Percentiles rank a stretch among this genome's conserved stretches.
Conservation (phyloP, 2,113 vertebrate species). For the Scytalopus superciliaris region DNA sequence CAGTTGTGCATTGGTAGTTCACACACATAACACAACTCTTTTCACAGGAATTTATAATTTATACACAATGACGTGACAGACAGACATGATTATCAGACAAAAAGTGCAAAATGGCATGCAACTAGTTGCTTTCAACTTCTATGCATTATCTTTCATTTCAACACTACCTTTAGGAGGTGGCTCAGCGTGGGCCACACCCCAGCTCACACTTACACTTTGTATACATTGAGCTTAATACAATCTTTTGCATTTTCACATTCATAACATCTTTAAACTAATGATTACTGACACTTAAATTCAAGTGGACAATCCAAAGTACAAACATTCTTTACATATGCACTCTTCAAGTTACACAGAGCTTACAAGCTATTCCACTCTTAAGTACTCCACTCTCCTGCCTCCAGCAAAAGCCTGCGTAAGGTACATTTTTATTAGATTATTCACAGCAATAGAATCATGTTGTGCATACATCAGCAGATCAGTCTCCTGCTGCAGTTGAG, state of each 20-base stretch:
- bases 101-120: constrained; percentile 47
- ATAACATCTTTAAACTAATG: not conserved
- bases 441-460: not conserved
- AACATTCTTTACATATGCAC: not conserved
- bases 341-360: constrained; percentile 3
- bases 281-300: constrained; percentile 19
- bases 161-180: not conserved
- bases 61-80: not conserved
- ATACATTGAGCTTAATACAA: constrained; percentile 31
- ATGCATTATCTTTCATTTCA: constrained; percentile 10
- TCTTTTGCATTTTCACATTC: constrained; percentile 44
- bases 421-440: constrained; percentile 10
- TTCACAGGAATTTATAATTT: not conserved
- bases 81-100: constrained; percentile 3
- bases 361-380: constrained; percentile 3
- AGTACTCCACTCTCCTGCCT: not conserved
- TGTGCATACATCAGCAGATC: constrained; percentile 21
- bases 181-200: not conserved
- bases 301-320: constrained; percentile 15
- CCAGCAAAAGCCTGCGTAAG: constrained; percentile 25
- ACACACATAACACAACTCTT: constrained; percentile 6
- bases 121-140: not conserved
- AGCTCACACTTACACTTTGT: not conserved
- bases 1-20: not conserved
- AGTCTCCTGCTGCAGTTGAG: not conserved